Evolutionary conservation across 1,140 invertebrate species (phyloP).

Genomic region (Heliconius nattereri): DNA sequence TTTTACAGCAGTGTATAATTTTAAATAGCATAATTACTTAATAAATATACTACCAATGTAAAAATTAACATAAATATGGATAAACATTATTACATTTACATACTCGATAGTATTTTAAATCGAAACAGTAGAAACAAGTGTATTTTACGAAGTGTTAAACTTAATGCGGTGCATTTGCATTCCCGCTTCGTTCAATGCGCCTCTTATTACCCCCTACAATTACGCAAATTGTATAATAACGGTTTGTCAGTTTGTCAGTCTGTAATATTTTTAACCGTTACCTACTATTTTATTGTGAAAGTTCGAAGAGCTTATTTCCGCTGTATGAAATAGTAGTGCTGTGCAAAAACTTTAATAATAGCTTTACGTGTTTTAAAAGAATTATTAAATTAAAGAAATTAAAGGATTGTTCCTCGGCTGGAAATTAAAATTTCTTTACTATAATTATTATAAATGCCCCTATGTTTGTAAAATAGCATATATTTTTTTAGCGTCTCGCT

Average conservation of each 20-base stretch:
- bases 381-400: slow-evolving; percentile 5
- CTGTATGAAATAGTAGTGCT: neutral
- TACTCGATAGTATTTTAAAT: neutral
- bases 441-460: neutral
- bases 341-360: slow-evolving; percentile 1
- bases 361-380: slow-evolving; percentile 5
- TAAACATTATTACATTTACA: neutral
- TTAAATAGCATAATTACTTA: too few species aligned
- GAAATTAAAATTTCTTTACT: neutral
- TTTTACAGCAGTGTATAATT: too few species aligned
- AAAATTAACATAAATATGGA: neutral
- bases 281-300: slow-evolving; percentile 7
- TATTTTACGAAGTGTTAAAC: slow-evolving; percentile 29
- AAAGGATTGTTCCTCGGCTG: neutral
- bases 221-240: slow-evolving; percentile 65
- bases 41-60: too few species aligned
- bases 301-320: slow-evolving; percentile 7
- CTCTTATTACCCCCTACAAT: slow-evolving; percentile 55
- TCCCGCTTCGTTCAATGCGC: slow-evolving; percentile 46
- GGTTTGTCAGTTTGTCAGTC: slow-evolving; percentile 46
- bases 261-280: slow-evolving; percentile 38
- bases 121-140: slow-evolving; percentile 14
- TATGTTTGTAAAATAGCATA: neutral
- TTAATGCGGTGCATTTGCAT: slow-evolving; percentile 44
- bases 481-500: too few species aligned